Evolutionary conservation across 2,888 invertebrate genomes (phyloP).

Genomic region (Corythucha ciliata): DNA sequence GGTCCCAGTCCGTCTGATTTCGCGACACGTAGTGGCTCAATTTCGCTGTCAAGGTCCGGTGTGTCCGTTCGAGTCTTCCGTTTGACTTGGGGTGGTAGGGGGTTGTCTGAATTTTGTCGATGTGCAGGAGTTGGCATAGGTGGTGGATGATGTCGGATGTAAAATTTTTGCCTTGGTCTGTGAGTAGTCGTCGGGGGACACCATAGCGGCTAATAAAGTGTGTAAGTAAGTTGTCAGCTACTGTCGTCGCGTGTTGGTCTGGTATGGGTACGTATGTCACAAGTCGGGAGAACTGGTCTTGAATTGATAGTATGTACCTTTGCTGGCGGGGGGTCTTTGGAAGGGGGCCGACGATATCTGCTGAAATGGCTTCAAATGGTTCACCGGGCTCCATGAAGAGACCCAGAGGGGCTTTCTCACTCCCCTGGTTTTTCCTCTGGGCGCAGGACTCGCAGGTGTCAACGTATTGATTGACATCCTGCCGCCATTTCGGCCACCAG

Average conservation of each 20-base stretch:
- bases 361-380: background rate
- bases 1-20: background rate
- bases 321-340: background rate
- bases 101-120: background rate
- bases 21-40: too few relatives aligned
- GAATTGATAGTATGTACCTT: conserved; percentile 2
- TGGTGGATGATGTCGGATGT: conserved; percentile 6
- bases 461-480: too few relatives aligned
- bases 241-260: background rate
- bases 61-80: too few relatives aligned
- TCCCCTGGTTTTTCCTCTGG: background rate
- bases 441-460: too few relatives aligned
- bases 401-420: background rate
- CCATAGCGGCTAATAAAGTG: conserved; percentile 1
- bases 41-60: too few relatives aligned
- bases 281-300: conserved; percentile 5
- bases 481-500: too few relatives aligned
- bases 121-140: background rate
- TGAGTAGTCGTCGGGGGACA: background rate
- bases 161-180: conserved; percentile 8
- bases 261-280: background rate
- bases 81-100: background rate
- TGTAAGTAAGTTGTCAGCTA: background rate
- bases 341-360: conserved; percentile 5
- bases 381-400: background rate